phyloP scores from a whole-genome alignment of 2,888 invertebrate genomes.

The Syritta pipiens region DNA sequence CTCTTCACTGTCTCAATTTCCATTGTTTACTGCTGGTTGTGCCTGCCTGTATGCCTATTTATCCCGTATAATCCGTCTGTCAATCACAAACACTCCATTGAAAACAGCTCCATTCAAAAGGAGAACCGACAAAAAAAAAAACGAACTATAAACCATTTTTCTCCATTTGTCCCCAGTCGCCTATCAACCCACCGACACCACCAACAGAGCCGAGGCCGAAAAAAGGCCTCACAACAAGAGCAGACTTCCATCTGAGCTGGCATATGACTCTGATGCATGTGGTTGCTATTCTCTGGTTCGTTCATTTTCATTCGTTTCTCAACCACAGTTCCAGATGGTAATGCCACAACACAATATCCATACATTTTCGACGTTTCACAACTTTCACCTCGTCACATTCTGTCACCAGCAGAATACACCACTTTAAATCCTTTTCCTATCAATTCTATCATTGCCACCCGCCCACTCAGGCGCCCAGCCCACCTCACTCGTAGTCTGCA shows the following conservation, averaged over 20 bases:
- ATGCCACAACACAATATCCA: slow-evolving; percentile 20
- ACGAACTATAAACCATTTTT: background rate
- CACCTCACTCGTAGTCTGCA: background rate
- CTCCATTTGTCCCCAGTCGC: background rate
- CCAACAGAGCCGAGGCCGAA: too few species aligned
- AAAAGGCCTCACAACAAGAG: slow-evolving; percentile 24
- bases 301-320: slow-evolving; percentile 9
- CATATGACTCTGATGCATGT: slow-evolving; percentile 31
- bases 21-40: slow-evolving; percentile 29
- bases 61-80: slow-evolving; percentile 23
- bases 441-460: slow-evolving; percentile 30
- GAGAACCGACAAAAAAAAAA: slow-evolving; percentile 2
- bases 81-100: slow-evolving; percentile 43
- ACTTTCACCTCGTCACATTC: slow-evolving; percentile 36
- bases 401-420: slow-evolving; percentile 48
- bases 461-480: background rate
- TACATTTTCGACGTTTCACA: slow-evolving; percentile 35
- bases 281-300: slow-evolving; percentile 5
- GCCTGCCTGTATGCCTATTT: slow-evolving; percentile 1
- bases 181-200: background rate
- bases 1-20: slow-evolving; percentile 23
- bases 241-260: slow-evolving; percentile 25
- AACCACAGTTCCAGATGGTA: slow-evolving; percentile 44
- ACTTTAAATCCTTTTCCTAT: slow-evolving; percentile 56
- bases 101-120: slow-evolving; percentile 18